Percentiles rank a stretch among this genome's conserved stretches.
These are phyloP conservation scores for Sitophilus oryzae DNA, from an alignment of 1,140 invertebrate genomes.

Conservation along the genomic window DNA sequence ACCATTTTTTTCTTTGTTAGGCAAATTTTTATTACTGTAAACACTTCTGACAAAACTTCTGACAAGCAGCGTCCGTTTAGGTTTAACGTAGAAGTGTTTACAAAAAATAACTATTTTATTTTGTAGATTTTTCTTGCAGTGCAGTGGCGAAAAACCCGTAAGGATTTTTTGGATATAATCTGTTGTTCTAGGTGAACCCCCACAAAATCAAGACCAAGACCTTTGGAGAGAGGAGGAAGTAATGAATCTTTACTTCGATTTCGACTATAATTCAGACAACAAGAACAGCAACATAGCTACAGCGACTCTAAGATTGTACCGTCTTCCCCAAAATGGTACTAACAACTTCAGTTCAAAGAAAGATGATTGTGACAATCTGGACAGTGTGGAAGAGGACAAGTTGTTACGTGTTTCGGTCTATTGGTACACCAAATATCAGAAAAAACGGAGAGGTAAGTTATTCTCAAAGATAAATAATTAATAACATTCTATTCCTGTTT, in stretches of 20 bases:
- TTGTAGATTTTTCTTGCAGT: too few species aligned
- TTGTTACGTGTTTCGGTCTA: conserved; percentile 56
- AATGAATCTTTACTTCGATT: conserved; percentile 55
- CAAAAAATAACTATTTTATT: too few species aligned
- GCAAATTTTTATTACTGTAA: too few species aligned
- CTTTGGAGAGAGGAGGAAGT: conserved; percentile 47
- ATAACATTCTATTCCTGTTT: conserved; percentile 2
- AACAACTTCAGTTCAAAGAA: conserved; percentile 26
- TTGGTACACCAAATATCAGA: conserved; percentile 54
- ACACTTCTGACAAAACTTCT: too few species aligned
- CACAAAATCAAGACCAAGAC: conserved; percentile 51
- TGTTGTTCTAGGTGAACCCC: conserved; percentile 46
- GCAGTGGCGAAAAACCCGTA: too few species aligned
- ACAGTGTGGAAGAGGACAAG: conserved; percentile 48
- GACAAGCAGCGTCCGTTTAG: too few species aligned
- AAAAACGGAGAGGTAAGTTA: conserved; percentile 49
- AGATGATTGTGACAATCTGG: conserved; percentile 34
- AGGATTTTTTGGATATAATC: too few species aligned
- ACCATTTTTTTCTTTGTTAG: too few species aligned
- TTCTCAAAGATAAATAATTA: conserved; percentile 1
- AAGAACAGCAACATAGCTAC: conserved; percentile 47
- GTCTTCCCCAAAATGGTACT: conserved; percentile 46
- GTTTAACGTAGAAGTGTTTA: too few species aligned
- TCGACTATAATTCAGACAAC: conserved; percentile 45
- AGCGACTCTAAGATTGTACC: conserved; percentile 52